Percentiles rank a stretch among this genome's conserved stretches.
Evolutionary conservation across 2,888 invertebrate species (phyloP).

Genomic region (Artemia sinica): DNA sequence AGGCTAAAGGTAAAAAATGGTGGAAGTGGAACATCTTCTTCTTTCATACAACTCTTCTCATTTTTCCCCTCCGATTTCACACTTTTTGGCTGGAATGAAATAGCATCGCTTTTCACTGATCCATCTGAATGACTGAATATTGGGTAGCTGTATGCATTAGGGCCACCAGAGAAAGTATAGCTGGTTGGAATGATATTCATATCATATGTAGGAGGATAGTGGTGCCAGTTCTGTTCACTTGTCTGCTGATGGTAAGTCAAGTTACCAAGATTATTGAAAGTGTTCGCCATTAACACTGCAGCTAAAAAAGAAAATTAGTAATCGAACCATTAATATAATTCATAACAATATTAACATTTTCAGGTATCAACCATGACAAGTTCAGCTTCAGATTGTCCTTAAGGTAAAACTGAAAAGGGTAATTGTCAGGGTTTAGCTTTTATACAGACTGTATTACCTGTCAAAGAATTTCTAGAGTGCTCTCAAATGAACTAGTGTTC

Average conservation of each 20-base stretch:
- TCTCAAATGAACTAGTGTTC: too few species aligned
- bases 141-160: background rate
- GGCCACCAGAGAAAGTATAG: background rate
- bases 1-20: constrained; percentile 1
- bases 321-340: too few species aligned
- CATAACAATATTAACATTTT: too few species aligned
- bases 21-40: background rate
- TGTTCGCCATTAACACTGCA: background rate
- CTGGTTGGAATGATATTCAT: background rate
- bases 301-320: background rate
- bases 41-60: constrained; percentile 4
- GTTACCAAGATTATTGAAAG: background rate
- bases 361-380: too few species aligned
- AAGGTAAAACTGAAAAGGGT: too few species aligned
- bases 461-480: too few species aligned
- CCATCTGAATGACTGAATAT: background rate
- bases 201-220: background rate
- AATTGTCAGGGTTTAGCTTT: too few species aligned
- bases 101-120: background rate
- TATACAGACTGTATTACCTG: too few species aligned
- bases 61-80: background rate
- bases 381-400: too few species aligned
- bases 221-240: background rate
- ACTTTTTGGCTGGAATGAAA: background rate
- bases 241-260: background rate